Conservation (phyloP, 2,113 vertebrate species). For the Zosterops japonicus region DNA sequence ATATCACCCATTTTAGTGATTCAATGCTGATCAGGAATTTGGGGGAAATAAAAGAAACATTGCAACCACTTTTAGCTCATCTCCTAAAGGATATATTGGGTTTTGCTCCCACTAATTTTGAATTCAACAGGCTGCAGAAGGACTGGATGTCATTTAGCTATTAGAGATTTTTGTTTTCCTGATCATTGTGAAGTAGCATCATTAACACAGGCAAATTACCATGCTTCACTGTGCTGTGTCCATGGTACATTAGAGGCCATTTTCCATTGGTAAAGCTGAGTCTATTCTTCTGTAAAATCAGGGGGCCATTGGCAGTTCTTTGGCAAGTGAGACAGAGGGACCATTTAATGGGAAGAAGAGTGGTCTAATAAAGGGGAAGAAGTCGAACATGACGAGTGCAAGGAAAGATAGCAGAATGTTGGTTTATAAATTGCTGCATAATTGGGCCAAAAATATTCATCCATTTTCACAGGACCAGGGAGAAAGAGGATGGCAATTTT, state of each 20-base stretch:
- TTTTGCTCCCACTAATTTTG: background rate
- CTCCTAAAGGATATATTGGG: background rate
- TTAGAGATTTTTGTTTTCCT: constrained; percentile 78
- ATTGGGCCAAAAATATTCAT: background rate
- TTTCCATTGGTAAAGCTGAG: constrained; percentile 75
- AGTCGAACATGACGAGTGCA: constrained; percentile 46
- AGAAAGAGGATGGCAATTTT: background rate
- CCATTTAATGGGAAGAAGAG: constrained; percentile 78
- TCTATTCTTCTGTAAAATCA: constrained; percentile 81
- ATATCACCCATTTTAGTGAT: background rate
- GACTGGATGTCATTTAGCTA: constrained; percentile 57
- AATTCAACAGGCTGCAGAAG: constrained; percentile 38
- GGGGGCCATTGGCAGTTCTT: constrained; percentile 82
- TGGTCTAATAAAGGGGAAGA: constrained; percentile 69
- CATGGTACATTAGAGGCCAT: constrained; percentile 78
- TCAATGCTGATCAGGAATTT: background rate
- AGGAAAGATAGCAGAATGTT: constrained; percentile 26
- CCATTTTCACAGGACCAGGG: background rate
- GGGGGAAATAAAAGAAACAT: background rate
- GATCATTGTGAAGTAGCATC: constrained; percentile 78
- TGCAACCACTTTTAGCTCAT: background rate
- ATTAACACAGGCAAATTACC: constrained; percentile 86
- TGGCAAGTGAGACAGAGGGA: constrained; percentile 83
- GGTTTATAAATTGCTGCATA: constrained; percentile 9
- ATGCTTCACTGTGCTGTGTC: constrained; percentile 74